These are phyloP conservation scores for Chouioia cunea DNA, from an alignment of 2,888 invertebrate species.

Conservation along the genomic window DNA sequence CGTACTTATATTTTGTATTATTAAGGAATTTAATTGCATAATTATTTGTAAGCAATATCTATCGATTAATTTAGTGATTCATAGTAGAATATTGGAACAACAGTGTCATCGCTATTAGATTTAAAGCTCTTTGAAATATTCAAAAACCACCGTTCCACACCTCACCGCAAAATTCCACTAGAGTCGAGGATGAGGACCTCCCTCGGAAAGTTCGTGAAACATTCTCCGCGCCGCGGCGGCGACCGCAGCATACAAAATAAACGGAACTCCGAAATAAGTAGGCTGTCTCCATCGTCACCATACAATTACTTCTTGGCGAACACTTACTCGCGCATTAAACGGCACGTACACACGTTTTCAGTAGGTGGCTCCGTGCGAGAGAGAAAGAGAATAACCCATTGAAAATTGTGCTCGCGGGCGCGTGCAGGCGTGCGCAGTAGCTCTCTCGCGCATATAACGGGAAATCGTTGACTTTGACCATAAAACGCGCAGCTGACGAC, in stretches of 20 bases:
- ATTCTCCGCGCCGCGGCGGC: not conserved
- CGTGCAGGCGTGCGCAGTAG: not conserved
- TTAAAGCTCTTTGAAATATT: no score
- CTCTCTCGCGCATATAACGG: constrained; percentile 16
- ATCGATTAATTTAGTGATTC: no score
- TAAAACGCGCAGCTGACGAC: constrained; percentile 17
- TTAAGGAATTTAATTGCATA: no score
- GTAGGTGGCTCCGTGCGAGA: no score
- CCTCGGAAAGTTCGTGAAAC: not conserved
- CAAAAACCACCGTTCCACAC: no score
- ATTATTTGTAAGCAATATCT: no score
- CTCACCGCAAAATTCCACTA: no score
- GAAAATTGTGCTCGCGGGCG: not conserved
- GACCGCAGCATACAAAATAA: not conserved
- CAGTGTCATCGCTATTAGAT: no score
- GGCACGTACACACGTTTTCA: not conserved
- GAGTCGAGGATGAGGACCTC: no score
- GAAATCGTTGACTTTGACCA: not conserved
- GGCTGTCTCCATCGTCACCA: no score
- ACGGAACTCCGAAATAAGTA: not conserved
- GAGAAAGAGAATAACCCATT: not conserved
- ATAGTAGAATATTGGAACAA: no score
- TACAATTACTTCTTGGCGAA: not conserved
- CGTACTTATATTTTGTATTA: no score
- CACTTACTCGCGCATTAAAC: not conserved